Evolutionary conservation across 2,113 vertebrate genomes (phyloP), one percentile per base, ranked within the genome.

Genomic region (Dendropsophus ebraccatus): DNA sequence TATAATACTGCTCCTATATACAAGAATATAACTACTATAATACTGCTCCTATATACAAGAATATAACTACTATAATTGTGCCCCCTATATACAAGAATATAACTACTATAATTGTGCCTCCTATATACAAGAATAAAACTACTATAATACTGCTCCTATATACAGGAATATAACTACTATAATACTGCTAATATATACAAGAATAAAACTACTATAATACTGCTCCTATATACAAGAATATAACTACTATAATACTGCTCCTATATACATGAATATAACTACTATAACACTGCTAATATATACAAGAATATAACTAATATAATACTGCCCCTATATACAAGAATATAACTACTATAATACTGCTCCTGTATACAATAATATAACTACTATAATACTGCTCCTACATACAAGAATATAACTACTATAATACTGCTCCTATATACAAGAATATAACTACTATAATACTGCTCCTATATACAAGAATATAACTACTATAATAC

Each of bases 401-500:
- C 60, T 28, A 65, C 30, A 10, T 65, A 65, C 60, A 65, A 65
- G 25, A 65, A 65, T 65, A 30, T 65, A 65, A 65, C 25, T 65
- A 65, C 60, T 65, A 65, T 65, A 65, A 65, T 65, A 65, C 58
- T 65, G 60, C 28, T 9, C 65, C 30, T 35, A 65, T 65, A 6
- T 65, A 65, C 60, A 65, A 65, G 60, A 65, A 28, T 65, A 65
- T 65, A 65, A 65, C 58, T 30, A 65, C 25, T 65, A 65, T 65
- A 65, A 62, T 62, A 65, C 60, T 65, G 62, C n/a, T 2, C 56
- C 23, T 58, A 58, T 58, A 4, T 28, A 62, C 58, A 62, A 62
- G 56, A 58, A 28, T 62, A 62, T 62, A 62, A 62, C n/a, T 62
- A 62, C 58, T 62, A 62, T 62, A 62, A 62, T 62, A 62, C 58